Evolutionary conservation across 2,113 vertebrate species (phyloP), one percentile per base, ranked within the genome.

Genomic region (Dicrurus megarhynchus): DNA sequence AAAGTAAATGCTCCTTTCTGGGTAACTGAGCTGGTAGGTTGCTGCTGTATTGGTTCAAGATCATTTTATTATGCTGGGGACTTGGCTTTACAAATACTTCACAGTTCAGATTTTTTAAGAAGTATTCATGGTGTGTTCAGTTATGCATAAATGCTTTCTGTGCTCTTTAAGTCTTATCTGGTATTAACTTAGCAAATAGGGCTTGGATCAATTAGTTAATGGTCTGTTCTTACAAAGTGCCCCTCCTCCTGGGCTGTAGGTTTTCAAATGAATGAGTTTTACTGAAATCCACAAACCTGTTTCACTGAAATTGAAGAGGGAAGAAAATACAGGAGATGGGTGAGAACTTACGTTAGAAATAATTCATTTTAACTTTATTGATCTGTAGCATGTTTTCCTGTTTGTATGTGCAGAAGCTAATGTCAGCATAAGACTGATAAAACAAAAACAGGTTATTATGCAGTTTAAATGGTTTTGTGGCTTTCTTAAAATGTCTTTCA

Each of bases 291-390:
- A 73, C 92, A 75, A 78, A 90, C 87, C 55, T 44, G 68, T 70
- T 93, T 60, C 59, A n/a, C 79, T 90, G 82, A 81, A 84, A 86
- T 67, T 65, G 92, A 93, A 65, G 93, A 89, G 46, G 63, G 59
- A 93, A 86, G 90, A 90, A 92, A 93, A 77, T 84, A 77, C 87
- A 88, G 92, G 95, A 96, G 90, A 96, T 96, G 95, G 93, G 96
- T 95, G 76, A 96, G 93, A 92, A 49, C 50, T 86, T 3, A 79
- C 91, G 52, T 77, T 70, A 56, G 33, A 86, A 64, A 53, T 60
- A 8, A 17, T 75, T 78, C 28, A 69, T 65, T 79, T 30, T 69
- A 77, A 55, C 67, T 89, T 85, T 18, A 70, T 69, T 61, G 26
- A 15, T 87, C 16, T 77, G 22, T 81, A 63, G n/a, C 17, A 13